Conservation (phyloP, 2,888 invertebrate genomes). For the Hydrotaea diabolus region DNA sequence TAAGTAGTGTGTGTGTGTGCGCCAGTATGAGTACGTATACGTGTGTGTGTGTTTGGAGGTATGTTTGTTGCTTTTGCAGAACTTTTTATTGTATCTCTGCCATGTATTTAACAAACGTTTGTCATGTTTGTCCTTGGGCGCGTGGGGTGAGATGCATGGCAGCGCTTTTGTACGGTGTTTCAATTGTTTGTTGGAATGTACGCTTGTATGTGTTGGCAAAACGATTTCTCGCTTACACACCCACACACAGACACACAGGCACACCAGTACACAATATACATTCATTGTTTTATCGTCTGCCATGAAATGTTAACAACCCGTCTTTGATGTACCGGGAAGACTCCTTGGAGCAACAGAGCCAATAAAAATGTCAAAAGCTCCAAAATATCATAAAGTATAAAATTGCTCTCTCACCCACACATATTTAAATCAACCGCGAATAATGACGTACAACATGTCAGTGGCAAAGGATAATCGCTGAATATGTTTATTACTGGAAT, state of each 20-base stretch:
- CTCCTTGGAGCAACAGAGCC: slow-evolving; percentile 39
- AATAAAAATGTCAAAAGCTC: slow-evolving; percentile 53
- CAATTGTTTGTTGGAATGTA: background rate
- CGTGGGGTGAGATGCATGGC: slow-evolving; percentile 1
- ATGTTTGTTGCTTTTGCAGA: slow-evolving; percentile 12
- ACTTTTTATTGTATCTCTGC: slow-evolving; percentile 20
- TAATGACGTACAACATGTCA: background rate
- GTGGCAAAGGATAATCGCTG: background rate
- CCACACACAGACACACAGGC: background rate
- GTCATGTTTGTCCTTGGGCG: background rate
- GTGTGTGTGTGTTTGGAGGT: too few species aligned
- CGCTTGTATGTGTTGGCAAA: background rate
- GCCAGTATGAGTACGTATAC: background rate
- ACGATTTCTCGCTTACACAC: background rate
- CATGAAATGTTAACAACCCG: background rate
- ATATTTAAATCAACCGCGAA: background rate
- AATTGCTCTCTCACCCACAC: background rate
- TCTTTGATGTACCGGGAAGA: background rate
- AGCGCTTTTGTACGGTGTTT: slow-evolving; percentile 9
- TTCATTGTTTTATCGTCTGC: slow-evolving; percentile 21
- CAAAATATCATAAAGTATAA: background rate
- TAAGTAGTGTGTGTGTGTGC: too few species aligned
- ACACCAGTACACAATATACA: background rate
- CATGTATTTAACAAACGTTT: slow-evolving; percentile 15
- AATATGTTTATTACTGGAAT: too few species aligned